Percentiles rank a stretch among this genome's conserved stretches.
phyloP scores from a whole-genome alignment of 1,140 invertebrate genomes.

The Halictus rubicundus region DNA sequence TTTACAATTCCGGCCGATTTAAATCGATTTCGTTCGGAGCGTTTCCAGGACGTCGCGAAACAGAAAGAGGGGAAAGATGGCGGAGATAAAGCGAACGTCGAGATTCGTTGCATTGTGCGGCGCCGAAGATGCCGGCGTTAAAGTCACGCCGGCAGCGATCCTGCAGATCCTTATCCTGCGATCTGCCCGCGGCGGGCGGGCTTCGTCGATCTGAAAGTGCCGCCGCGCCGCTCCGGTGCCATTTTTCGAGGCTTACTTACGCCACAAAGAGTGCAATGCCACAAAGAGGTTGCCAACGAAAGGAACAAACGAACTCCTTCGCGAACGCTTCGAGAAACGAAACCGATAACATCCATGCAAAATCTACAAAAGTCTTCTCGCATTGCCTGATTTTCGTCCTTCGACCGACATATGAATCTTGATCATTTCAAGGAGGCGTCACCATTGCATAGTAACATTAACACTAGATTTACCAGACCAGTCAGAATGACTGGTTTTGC shows the following conservation, averaged over 20 bases:
- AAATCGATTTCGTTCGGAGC: not conserved
- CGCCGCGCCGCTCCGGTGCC: conserved; percentile 3
- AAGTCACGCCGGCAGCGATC: conserved; percentile 35
- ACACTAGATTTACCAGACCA: too few relatives aligned
- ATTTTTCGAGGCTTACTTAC: conserved; percentile 38
- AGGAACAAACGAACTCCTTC: not conserved
- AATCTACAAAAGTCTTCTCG: not conserved
- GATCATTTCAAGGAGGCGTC: too few relatives aligned
- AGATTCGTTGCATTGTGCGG: conserved; percentile 52
- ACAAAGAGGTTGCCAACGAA: conserved; percentile 18
- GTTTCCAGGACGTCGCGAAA: not conserved
- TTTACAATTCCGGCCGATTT: not conserved
- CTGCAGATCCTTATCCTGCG: conserved; percentile 53
- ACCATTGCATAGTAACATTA: too few relatives aligned
- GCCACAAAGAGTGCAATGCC: not conserved
- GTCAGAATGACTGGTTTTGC: too few relatives aligned
- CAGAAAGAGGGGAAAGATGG: conserved; percentile 41
- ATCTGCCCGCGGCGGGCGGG: conserved; percentile 32
- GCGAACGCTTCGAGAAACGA: not conserved
- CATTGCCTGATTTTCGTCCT: too few relatives aligned
- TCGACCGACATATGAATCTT: too few relatives aligned
- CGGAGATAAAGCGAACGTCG: conserved; percentile 49
- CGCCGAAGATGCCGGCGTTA: conserved; percentile 42
- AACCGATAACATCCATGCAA: not conserved
- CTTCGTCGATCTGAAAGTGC: conserved; percentile 19